A percentile compares a stretch with the other conserved stretches of the same genome.
These are phyloP conservation scores for Nemapogon koenigi DNA, from an alignment of 2,888 invertebrate genomes.

Conservation along the genomic window DNA sequence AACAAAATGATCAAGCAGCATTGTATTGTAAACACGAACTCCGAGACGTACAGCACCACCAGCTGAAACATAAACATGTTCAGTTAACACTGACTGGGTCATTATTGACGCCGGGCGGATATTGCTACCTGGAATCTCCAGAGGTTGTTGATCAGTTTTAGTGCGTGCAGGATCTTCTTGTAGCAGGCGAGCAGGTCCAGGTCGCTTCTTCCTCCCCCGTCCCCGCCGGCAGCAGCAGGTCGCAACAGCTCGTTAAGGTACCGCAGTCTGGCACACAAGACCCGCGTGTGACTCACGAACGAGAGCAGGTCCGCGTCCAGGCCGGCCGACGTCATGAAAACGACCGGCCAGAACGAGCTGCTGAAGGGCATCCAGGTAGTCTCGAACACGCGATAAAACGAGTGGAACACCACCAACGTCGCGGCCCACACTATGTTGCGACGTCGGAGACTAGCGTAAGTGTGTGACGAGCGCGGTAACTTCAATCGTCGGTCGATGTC, in stretches of 20 bases:
- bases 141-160: not conserved
- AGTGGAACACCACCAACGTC: not conserved
- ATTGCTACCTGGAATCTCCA: constrained; percentile 5
- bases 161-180: not conserved
- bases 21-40: not conserved
- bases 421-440: too few species aligned
- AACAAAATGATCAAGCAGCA: too few species aligned
- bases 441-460: too few species aligned
- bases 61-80: too few species aligned
- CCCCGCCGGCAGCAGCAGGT: not conserved
- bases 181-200: not conserved
- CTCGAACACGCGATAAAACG: not conserved
- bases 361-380: too few species aligned
- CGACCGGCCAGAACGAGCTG: not conserved
- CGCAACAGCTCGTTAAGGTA: not conserved
- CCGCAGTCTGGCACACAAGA: not conserved
- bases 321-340: not conserved
- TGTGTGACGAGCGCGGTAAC: too few species aligned
- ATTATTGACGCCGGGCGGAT: too few species aligned
- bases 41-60: not conserved
- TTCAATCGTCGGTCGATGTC: not conserved
- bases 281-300: not conserved
- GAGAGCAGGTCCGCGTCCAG: not conserved
- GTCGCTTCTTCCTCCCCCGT: not conserved
- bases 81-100: too few species aligned